Evolutionary conservation across 1,140 invertebrate genomes (phyloP), one percentile per base, ranked within the genome.

Genomic region (Belonocnema kinseyi): DNA sequence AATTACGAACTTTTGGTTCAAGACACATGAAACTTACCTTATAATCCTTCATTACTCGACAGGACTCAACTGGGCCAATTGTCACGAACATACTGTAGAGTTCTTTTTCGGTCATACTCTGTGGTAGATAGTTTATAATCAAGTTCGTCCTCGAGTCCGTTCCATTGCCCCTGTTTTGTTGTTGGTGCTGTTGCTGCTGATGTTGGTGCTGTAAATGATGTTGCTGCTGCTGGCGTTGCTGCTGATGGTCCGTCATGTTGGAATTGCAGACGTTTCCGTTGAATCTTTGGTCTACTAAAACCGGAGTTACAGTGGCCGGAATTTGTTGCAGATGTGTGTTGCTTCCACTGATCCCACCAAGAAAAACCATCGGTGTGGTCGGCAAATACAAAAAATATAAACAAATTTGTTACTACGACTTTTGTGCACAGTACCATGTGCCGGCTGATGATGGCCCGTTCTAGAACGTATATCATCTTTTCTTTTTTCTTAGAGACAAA

Each of bases 121-220:
- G 98, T 13, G 98, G 98, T 79, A 99, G 93, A 89, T 99, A 99
- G 92, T 99, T 99, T 82, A 99, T 95, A 78, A 99, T 99, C 77
- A 99, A 92, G 91, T 98, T 98, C 13, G 97, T 96, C 80, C 91
- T 87, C 72, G 90, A 75, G 33, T 91, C 91, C 53, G 72, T 75
- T 26, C 89, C 88, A n/a, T 87, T 86, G 74, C 61, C 54, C 75
- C 86, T 83, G 17, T 82, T 83, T 56, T 83, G 82, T 2, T 84
- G 77, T 46, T 82, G 83, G 54, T 82, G 75, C 1, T 76, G 82
- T 19, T 86, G 73, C 80, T 61, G 82, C 72, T 26, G 79, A 77
- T 13, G 81, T 73, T 11, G 50, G 72, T 50, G 79, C 10, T 46
- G 80, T 52, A 46, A 50, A 13, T 72, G 40, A 21, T 79, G 81